phyloP scores from a whole-genome alignment of 2,888 invertebrate genomes.

The Rhamphomyia laevipes region DNA sequence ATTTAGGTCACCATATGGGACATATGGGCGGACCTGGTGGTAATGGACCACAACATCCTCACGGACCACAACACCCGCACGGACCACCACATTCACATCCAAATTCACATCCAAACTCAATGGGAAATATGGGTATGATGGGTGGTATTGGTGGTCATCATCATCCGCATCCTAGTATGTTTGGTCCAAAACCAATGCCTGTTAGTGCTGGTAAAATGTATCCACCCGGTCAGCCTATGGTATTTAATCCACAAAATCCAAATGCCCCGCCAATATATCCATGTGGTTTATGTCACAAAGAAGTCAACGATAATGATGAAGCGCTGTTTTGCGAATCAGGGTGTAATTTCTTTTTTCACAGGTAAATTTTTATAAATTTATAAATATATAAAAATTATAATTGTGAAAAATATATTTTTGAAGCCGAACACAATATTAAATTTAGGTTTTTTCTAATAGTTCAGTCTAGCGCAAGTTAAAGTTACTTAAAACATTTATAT shows the following conservation, averaged over 20 bases:
- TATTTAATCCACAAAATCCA: slow-evolving; percentile 95
- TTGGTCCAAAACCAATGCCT: slow-evolving; percentile 71
- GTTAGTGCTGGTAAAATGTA: slow-evolving; percentile 83
- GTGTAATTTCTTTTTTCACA: slow-evolving; percentile 98
- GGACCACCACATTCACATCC: slow-evolving; percentile 23
- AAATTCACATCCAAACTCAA: slow-evolving; percentile 20
- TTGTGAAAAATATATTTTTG: too few relatives aligned
- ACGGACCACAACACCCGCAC: slow-evolving; percentile 20
- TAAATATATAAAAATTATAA: too few relatives aligned
- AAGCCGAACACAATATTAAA: too few relatives aligned
- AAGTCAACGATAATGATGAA: slow-evolving; percentile 97
- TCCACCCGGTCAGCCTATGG: slow-evolving; percentile 93
- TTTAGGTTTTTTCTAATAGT: too few relatives aligned
- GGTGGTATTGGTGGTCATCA: slow-evolving; percentile 21
- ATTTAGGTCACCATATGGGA: slow-evolving; percentile 14
- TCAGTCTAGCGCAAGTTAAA: too few relatives aligned
- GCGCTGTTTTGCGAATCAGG: slow-evolving; percentile 95
- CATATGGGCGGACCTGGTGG: slow-evolving; percentile 37
- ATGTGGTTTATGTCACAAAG: slow-evolving; percentile 95
- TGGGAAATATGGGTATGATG: slow-evolving; percentile 45
- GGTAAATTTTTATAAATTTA: slow-evolving; percentile 44
- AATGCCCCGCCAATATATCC: slow-evolving; percentile 97
- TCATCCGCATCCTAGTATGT: slow-evolving; percentile 22
- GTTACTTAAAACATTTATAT: too few relatives aligned
- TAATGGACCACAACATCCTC: slow-evolving; percentile 22